Base-by-base conservation (phyloP, 2,113 vertebrate genomes). In the Uria aalge region DNA sequence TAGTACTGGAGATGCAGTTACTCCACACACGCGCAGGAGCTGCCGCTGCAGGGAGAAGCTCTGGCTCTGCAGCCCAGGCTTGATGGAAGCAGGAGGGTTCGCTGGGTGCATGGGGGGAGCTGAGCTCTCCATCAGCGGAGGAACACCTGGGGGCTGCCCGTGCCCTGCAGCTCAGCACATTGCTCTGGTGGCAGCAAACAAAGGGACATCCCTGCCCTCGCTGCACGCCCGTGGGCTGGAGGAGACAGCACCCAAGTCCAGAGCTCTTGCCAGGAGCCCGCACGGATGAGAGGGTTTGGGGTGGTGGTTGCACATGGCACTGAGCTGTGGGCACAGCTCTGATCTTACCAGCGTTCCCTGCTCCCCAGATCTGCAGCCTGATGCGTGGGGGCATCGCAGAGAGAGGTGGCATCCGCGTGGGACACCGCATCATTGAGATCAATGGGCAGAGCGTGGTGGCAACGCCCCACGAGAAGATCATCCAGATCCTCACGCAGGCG, bases 401-500 rank as follows among this genome's bases (percentile, higher is more conserved):
- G 96, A 98, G 99, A 17, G 99, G 99, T 0, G 99, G 99, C 20
- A 98, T 99, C 83, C 98, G 99, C 0, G 99, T 99, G 22, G 99
- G 99, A 2, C 99, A 99, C 92, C 99, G 99, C 83, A 99, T 99
- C 97, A 99, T 99, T 6, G 99, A 99, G 97, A 99, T 99, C 98
- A 99, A 99, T 0, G 99, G 99, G 55, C 99, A 99, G 95, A 99
- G 99, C 3, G 99, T 99, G 59, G 99, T 99, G 72, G 99, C 99
- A 88, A 99, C 98, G 0, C 96, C 99, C 0, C 99, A 99, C 0
- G 98, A 99, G 12, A 99, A 99, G 73, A 99, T 99, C 97, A 99
- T 99, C 85, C 98, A 99, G 96, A 98, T 99, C 62, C 98, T 99
- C 41, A 98, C 98, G 0, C 98, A 99, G 86, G 99, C 99, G 0